These are phyloP conservation scores for Falco punctatus DNA, from an alignment of 2,113 vertebrate species.

Conservation along the genomic window DNA sequence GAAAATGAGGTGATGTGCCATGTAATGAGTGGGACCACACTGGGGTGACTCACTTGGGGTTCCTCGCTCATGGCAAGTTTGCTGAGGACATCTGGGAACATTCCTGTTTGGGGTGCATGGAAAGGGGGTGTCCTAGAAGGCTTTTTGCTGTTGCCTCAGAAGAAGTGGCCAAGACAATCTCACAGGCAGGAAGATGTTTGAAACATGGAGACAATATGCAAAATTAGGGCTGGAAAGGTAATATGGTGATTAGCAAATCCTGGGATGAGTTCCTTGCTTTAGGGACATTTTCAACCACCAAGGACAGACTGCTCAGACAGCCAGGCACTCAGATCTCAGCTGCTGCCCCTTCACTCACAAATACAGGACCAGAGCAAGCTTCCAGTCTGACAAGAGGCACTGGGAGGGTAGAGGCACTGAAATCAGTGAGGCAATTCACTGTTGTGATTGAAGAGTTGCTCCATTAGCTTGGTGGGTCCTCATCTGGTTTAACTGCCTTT, in stretches of 20 bases:
- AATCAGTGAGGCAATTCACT: background rate
- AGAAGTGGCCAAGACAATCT: background rate
- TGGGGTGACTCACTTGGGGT: background rate
- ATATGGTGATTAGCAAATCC: background rate
- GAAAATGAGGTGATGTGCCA: background rate
- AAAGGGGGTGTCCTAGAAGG: background rate
- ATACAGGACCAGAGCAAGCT: background rate
- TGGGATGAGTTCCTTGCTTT: background rate
- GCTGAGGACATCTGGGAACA: background rate
- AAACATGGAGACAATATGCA: background rate
- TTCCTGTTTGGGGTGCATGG: background rate
- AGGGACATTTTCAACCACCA: background rate
- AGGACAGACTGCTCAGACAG: background rate
- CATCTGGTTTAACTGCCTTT: background rate
- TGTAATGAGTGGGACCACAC: background rate
- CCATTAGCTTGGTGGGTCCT: background rate
- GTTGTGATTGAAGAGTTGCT: background rate
- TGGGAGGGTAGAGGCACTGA: background rate
- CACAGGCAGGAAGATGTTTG: background rate
- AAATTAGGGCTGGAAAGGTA: background rate
- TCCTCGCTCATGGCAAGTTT: background rate
- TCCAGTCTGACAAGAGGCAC: rapidly evolving
- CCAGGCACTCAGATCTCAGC: background rate
- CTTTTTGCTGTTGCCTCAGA: background rate
- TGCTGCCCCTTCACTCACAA: background rate